Conservation (phyloP, 53 echinoderm and acorn worm species). For the Astropecten irregularis region DNA sequence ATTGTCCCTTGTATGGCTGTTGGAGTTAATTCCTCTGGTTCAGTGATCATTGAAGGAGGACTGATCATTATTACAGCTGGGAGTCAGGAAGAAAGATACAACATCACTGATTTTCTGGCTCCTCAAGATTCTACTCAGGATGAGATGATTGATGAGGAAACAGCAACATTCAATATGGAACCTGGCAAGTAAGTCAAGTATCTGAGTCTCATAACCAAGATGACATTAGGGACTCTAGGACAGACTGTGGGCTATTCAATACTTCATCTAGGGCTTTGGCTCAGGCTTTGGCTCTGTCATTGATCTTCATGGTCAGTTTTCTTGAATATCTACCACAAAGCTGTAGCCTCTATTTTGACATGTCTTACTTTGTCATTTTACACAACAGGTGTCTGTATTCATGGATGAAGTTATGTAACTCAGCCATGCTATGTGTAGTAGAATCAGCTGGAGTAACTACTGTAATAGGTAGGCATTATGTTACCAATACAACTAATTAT, state of each 20-base stretch:
- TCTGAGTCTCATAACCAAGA: not conserved
- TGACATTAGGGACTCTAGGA: not conserved
- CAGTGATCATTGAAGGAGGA: slow-evolving; percentile 45
- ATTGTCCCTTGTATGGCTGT: slow-evolving; percentile 54
- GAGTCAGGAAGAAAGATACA: not conserved
- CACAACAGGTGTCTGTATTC: slow-evolving; percentile 1
- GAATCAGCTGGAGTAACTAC: slow-evolving; percentile 19
- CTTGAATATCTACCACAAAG: no score
- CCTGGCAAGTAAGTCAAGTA: slow-evolving; percentile 58
- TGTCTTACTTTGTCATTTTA: no score
- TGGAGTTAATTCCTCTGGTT: slow-evolving; percentile 26
- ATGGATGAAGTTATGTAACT: slow-evolving; percentile 27
- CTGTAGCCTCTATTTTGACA: no score
- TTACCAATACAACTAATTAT: no score
- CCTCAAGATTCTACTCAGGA: not conserved
- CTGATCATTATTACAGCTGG: not conserved
- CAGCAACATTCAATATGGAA: slow-evolving; percentile 57
- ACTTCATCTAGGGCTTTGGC: not conserved
- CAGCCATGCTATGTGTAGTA: slow-evolving; percentile 9
- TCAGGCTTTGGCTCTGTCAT: not conserved
- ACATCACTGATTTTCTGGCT: slow-evolving; percentile 11
- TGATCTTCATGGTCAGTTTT: not conserved
- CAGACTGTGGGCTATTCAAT: not conserved
- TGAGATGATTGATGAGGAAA: not conserved
- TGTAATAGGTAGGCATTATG: slow-evolving; percentile 25